Evolutionary conservation across 2,797 vertebrate species (phyloP).

Genomic region (Melanotaenia nigrans): DNA sequence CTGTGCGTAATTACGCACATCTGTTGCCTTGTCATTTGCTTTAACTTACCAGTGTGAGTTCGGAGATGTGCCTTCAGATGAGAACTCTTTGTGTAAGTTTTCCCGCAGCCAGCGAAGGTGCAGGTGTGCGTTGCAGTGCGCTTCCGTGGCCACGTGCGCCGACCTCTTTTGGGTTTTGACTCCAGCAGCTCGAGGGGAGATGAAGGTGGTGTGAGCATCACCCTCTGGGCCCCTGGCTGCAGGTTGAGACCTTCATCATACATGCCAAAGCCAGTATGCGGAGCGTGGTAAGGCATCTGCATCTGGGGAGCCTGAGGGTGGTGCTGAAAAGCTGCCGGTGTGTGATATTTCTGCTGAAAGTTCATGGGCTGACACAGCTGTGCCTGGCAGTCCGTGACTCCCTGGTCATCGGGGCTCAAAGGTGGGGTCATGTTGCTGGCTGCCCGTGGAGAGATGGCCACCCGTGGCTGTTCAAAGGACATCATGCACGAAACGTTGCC

Average conservation of each 20-base stretch:
- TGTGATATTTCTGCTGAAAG: slow-evolving; percentile 83
- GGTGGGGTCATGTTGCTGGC: slow-evolving; percentile 90
- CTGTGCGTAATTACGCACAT: slow-evolving; percentile 34
- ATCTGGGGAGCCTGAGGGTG: slow-evolving; percentile 76
- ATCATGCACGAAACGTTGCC: slow-evolving; percentile 90
- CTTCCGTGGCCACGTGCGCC: slow-evolving; percentile 97
- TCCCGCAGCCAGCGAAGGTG: slow-evolving; percentile 93
- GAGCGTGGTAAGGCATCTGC: slow-evolving; percentile 85
- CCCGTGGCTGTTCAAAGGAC: slow-evolving; percentile 89
- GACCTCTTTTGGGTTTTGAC: slow-evolving; percentile 93
- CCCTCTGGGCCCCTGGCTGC: slow-evolving; percentile 85
- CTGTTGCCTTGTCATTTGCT: not conserved
- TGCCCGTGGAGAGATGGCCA: slow-evolving; percentile 89
- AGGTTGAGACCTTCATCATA: slow-evolving; percentile 85
- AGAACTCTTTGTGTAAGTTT: slow-evolving; percentile 99
- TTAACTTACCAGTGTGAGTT: slow-evolving; percentile 93
- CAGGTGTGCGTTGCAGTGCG: slow-evolving; percentile 96
- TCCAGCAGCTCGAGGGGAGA: slow-evolving; percentile 96
- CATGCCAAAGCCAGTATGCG: slow-evolving; percentile 84
- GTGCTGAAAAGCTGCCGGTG: slow-evolving; percentile 78
- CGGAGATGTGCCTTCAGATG: slow-evolving; percentile 97
- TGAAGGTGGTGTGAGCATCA: slow-evolving; percentile 93
- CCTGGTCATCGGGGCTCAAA: slow-evolving; percentile 88
- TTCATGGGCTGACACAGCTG: slow-evolving; percentile 84
- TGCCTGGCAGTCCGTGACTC: slow-evolving; percentile 81